Conservation (phyloP, 2,113 vertebrate genomes). For the Gallinago jamesoni region DNA sequence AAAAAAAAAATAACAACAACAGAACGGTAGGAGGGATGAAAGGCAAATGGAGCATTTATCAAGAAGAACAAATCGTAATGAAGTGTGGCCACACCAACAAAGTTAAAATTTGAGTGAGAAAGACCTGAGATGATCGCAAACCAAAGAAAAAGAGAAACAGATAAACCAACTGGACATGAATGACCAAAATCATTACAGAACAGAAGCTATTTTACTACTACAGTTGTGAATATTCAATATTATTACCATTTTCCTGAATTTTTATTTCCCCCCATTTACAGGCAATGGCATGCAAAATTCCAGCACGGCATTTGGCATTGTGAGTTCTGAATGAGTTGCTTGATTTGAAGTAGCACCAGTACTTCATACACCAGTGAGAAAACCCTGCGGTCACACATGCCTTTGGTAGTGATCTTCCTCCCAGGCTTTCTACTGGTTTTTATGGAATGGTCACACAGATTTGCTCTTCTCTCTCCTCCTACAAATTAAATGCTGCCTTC, state of each 20-base stretch:
- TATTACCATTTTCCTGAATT: not conserved
- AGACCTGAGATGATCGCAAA: not conserved
- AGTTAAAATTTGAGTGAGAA: not conserved
- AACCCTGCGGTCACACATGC: not conserved
- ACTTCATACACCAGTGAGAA: not conserved
- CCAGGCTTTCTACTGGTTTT: not conserved
- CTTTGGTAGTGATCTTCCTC: not conserved
- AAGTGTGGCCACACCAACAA: not conserved
- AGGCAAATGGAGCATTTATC: not conserved
- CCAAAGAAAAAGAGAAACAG: not conserved
- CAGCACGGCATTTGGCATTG: not conserved
- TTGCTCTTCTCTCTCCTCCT: not conserved
- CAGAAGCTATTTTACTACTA: not conserved
- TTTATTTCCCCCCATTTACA: not conserved
- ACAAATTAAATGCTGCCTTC: not conserved
- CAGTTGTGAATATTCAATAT: not conserved
- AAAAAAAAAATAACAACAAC: not conserved
- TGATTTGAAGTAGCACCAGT: not conserved
- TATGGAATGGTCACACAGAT: not conserved
- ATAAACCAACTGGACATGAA: not conserved
- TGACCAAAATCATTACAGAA: not conserved
- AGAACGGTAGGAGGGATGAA: accelerated
- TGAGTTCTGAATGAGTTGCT: not conserved
- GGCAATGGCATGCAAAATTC: not conserved
- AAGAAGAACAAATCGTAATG: not conserved